Evolutionary conservation across 64 coral and sea anemone genomes (phyloP).

Genomic region (Pocillopora verrucosa): DNA sequence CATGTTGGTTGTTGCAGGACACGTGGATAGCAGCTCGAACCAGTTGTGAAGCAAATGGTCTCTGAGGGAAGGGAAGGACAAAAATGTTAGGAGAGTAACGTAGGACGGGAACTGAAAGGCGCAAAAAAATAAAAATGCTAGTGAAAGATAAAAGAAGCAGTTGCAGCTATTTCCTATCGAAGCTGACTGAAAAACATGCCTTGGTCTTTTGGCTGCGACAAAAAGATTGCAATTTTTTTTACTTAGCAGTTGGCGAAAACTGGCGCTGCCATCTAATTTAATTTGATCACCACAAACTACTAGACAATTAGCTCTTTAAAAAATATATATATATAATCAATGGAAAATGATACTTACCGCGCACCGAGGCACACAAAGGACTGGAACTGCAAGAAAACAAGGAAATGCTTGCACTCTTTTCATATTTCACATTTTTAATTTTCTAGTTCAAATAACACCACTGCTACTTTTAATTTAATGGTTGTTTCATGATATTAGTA

Average conservation of each 20-base stretch:
- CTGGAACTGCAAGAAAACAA: slow-evolving; percentile 78
- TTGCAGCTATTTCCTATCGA: too few relatives aligned
- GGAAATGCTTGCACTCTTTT: neutral
- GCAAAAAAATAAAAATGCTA: neutral
- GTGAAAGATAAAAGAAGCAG: too few relatives aligned
- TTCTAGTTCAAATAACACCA: too few relatives aligned
- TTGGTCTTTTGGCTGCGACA: too few relatives aligned
- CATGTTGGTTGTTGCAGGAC: slow-evolving; percentile 94
- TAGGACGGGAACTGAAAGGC: neutral
- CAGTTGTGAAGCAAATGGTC: slow-evolving; percentile 95
- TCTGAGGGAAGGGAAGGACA: slow-evolving; percentile 28
- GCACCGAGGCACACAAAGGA: slow-evolving; percentile 93
- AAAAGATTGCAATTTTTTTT: too few relatives aligned
- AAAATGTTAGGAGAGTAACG: neutral
- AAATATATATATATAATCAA: neutral
- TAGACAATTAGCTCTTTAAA: neutral
- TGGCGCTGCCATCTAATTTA: too few relatives aligned
- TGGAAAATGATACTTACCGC: slow-evolving; percentile 45
- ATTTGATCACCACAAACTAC: too few relatives aligned
- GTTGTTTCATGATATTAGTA: too few relatives aligned
- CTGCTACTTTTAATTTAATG: too few relatives aligned
- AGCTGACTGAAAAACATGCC: too few relatives aligned
- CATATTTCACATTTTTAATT: too few relatives aligned
- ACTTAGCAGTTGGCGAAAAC: too few relatives aligned
- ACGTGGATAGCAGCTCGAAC: slow-evolving; percentile 89